Base-by-base conservation (phyloP, 2,888 invertebrate species). In the Carpatolechia fugitivella region DNA sequence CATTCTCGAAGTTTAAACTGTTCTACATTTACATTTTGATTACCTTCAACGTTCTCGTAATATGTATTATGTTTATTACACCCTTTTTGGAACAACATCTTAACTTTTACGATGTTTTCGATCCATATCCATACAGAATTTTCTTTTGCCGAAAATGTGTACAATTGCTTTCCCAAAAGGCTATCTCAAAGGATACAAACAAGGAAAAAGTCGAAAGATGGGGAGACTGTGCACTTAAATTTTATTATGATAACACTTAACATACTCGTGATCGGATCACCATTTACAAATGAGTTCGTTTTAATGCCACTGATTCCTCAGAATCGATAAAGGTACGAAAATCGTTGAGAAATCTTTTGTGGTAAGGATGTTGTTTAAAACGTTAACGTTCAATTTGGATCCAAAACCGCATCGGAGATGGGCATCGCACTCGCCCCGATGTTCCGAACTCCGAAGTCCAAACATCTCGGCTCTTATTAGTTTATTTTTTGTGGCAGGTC, bases 401-500 rank as follows among this genome's bases (percentile, higher is more conserved):
- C 29, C 50, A 44, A 52, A 52, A 44, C 44, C 20, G 52, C 20
- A 46, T 31, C 46, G 29, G 33, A 52, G 11, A 11, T 66, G 73
- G 65, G 69, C 74, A 69, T 66, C 70, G 69, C 69, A 72, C 69
- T 74, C 75, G 74, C 74, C 29, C n/a, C 11, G 44, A 44, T 44
- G 77, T 70, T 74, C 72, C 41, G 20, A 29, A 10, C 36, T 30
- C 30, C 50, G 46, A 44, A 29, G n/a, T 24, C 30, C 72, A 72
- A 79, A 77, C 81, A 79, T 70, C 72, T 36, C 71, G 59, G 72
- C 77, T 78, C 78, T 80, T 78, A 72, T 76, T 75, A 64, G 69
- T 77, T 78, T 78, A 73, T 87, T 87, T 86, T 87, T 86, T 86
- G 82, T 85, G 80, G 74, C 84, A 81, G 78, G 81, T 85, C 83